Conservation (phyloP, 2,113 vertebrate genomes). For the Gymnobelideus leadbeateri region DNA sequence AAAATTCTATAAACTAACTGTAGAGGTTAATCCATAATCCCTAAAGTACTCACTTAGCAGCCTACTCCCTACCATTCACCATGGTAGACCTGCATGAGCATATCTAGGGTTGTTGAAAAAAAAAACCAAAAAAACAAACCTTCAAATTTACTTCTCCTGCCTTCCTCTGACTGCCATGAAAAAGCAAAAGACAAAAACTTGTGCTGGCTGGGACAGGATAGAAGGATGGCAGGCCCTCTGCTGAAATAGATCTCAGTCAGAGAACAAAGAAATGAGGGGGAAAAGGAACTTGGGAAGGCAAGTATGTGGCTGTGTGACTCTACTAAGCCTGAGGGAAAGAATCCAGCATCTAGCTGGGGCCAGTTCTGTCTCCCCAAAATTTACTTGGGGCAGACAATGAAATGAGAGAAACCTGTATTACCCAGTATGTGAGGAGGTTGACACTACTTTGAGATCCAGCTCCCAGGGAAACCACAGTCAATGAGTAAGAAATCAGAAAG, state of each 20-base stretch:
- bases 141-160: too few species aligned
- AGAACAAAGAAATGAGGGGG: background rate
- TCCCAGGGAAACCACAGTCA: background rate
- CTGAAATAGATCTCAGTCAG: background rate
- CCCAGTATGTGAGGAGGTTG: background rate
- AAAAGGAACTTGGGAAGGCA: background rate
- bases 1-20: background rate
- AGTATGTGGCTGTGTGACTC: background rate
- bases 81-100: too few species aligned
- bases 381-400: background rate
- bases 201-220: background rate
- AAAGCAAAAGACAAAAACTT: background rate
- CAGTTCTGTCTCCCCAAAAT: background rate
- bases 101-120: too few species aligned
- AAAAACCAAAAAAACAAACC: too few species aligned
- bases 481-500: background rate
- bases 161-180: too few species aligned
- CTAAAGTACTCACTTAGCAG: background rate
- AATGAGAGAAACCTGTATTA: background rate
- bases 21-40: background rate
- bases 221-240: background rate
- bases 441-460: background rate
- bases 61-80: background rate
- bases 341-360: background rate
- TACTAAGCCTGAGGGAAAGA: background rate